Evolutionary conservation across 2,797 vertebrate species (phyloP), one percentile per base, ranked within the genome.

Genomic region (Phrynocephalus vlangalii): DNA sequence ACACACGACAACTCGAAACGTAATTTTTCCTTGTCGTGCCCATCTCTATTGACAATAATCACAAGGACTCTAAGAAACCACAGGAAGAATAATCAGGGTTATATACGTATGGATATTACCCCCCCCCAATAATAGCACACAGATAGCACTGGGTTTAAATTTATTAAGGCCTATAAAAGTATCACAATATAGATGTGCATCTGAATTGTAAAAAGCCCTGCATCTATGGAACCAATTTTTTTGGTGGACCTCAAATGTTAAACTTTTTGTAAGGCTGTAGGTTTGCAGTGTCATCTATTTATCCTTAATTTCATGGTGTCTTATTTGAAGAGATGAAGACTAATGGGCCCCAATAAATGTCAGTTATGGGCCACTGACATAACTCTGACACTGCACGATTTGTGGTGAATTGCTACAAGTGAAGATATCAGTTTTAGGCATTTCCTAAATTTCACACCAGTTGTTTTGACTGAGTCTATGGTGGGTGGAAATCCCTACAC

Each of bases 241-340:
- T 63, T 18, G 3, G 10, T 48, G 38, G 44, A 24, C 22, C 73
- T 26, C 22, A 26, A 20, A 48, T 48, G 73, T 3, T 44, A 71
- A 92, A 95, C 95, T 91, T 1, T 63, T 13, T 63, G 3, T 63
- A 18, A n/a, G n/a, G n/a, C n/a, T n/a, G n/a, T 2, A 63, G 60
- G 16, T 91, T 85, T 90, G 85, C 44, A 75, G 91, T 96, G 91
- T 91, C 91, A 94, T 92, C 0, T 88, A 94, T 95, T 93, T 90
- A 92, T 92, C 95, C 94, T 95, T 92, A 93, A 93, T 79, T n/a
- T 88, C 90, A 83, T 92, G 84, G 85, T 84, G 77, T 93, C 90
- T 85, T 82, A 24, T 82, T 71, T 52, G 44, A 52, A 50, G 50
- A 50, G 28, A 50, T 18, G 44, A 28, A 63, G 16, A 63, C 3